Base-by-base conservation (phyloP, 2,797 vertebrate species). In the Holocentrus rufus region DNA sequence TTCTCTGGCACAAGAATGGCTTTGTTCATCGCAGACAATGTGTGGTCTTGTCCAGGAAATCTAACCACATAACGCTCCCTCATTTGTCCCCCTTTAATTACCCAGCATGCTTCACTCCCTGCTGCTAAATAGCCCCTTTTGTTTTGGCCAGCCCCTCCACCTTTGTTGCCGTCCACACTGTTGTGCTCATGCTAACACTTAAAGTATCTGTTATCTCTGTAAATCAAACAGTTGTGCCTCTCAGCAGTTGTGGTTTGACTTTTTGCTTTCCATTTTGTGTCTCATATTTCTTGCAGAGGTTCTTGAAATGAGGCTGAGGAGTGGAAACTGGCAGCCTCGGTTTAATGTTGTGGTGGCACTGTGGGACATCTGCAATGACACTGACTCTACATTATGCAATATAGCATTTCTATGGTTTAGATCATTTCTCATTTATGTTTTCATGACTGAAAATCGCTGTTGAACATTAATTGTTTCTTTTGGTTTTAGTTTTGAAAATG, bases 21-120 rank as follows among this genome's bases (percentile, higher is more conserved):
- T 81, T 90, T 92, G 91, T 93, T 64, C 65, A 52, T 0, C 0
- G 7, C 36, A 74, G 47, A 93, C 92, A 93, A 91, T 86, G 81
- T 66, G 46, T 64, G 50, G 46, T 76, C 83, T 92, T 93, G 90
- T 93, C 60, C 69, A 62, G 80, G 77, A 83, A 77, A 80, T 81
- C 64, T 77, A 84, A 73, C 63, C 81, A 79, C 78, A 86, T 80
- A 82, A 67, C 55, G 69, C 83, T 83, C 77, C 78, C 74, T 84
- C 75, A 79, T 85, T 70, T 76, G 54, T 60, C 84, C 83, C 85
- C 76, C 74, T 81, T 72, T 89, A 83, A 90, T 92, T 89, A 90
- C 88, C 90, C 90, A 86, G 72, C 86, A 89, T 88, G 88, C 90
- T 60, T 77, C 74, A 49, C 79, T 82, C 64, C 44, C 36, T 63